Percentiles rank a stretch among this genome's conserved stretches.
Evolutionary conservation across 2,113 vertebrate genomes (phyloP).

Genomic region (Argyrosomus japonicus): DNA sequence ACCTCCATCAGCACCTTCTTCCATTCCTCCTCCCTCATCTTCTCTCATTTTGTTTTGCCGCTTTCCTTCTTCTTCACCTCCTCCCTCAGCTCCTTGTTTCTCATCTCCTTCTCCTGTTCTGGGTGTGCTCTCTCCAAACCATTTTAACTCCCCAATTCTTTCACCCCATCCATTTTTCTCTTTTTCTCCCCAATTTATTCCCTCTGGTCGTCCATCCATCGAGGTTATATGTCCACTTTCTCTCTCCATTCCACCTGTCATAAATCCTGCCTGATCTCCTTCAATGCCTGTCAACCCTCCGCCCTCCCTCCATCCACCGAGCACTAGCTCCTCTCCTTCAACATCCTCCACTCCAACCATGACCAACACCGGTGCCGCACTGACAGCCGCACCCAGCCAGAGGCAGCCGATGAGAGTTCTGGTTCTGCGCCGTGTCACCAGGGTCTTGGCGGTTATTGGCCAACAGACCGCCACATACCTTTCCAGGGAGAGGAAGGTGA

Average conservation of each 20-base stretch:
- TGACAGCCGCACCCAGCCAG: constrained; percentile 80
- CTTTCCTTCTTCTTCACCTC: constrained; percentile 8
- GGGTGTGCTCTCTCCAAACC: background rate
- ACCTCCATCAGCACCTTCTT: background rate
- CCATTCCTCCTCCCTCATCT: constrained; percentile 65
- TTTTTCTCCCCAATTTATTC: constrained; percentile 25
- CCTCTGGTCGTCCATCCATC: constrained; percentile 14
- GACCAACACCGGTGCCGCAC: constrained; percentile 79
- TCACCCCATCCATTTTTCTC: constrained; percentile 6
- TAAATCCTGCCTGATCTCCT: constrained; percentile 47
- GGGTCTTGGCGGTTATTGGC: constrained; percentile 81
- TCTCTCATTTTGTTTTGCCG: constrained; percentile 65
- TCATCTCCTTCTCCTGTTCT: background rate
- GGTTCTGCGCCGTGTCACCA: constrained; percentile 79
- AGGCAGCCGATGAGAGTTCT: constrained; percentile 80
- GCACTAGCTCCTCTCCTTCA: constrained; percentile 56
- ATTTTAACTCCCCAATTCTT: constrained; percentile 15
- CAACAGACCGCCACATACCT: constrained; percentile 86
- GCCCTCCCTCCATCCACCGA: constrained; percentile 55
- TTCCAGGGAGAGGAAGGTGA: constrained; percentile 85
- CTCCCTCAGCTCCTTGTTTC: background rate
- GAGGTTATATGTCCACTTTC: constrained; percentile 21
- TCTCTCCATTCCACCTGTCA: constrained; percentile 18
- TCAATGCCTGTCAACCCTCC: constrained; percentile 55
- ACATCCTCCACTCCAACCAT: constrained; percentile 84